Evolutionary conservation across 2,888 invertebrate genomes (phyloP), one percentile per base, ranked within the genome.

Genomic region (Lasioglossum leucozonium): DNA sequence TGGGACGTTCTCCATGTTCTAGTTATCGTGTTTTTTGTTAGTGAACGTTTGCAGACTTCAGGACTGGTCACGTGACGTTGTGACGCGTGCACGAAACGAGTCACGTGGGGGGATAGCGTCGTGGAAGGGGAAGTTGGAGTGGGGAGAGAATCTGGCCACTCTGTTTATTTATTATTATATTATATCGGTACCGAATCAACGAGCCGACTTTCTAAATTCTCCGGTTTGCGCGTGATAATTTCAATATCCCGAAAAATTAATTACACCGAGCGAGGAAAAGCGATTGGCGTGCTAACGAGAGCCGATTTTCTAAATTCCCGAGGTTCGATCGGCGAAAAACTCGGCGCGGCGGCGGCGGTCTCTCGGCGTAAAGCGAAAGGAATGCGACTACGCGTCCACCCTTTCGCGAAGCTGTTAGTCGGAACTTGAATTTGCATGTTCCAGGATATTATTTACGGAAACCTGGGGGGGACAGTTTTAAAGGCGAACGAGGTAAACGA

Each of bases 401-500:
- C 37, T 37, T 22, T 22, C 1, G 22, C 74, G 65, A 34, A 42
- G 40, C 71, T 26, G 18, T 30, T 22, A 72, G 55, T 77, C 30
- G 22, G 26, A 6, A 55, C 37, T 42, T 18, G 10, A 13, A 16
- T 26, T 51, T 65, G 47, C 40, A 18, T 37, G 67, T 67, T 37
- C 67, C 67, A 4, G 37, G 44, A 76, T 62, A 62, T 58, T 76
- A 65, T 76, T 67, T 76, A 67, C 62, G 65, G 75, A n/a, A 65
- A 76, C 44, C 40, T 26, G 16, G 55, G 62, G 44, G 51, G 51
- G 37, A n/a, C 30, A 18, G 72, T 58, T 72, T 65, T 65, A 73
- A 73, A 72, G 79, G 44, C 79, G 74, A 69, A 67, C 30, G 67
- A 73, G n/a, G 75, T 44, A 26, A 67, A 74, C 72, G 58, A 37